These are phyloP conservation scores for Microcebus tavaratra DNA, from an alignment of 2,113 vertebrate species.

Conservation along the genomic window DNA sequence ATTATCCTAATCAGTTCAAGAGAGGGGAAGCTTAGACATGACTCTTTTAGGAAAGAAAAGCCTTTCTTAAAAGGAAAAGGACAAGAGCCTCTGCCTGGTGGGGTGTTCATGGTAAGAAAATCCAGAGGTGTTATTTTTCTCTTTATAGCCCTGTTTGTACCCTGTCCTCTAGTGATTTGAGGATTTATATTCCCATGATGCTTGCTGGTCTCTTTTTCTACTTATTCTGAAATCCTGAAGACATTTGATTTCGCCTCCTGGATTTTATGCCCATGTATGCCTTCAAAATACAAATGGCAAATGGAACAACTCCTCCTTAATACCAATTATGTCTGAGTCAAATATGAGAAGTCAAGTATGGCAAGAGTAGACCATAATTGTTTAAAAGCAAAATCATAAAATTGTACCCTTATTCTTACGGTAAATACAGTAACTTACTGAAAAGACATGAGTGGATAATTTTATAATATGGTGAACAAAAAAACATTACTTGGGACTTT, in stretches of 20 bases:
- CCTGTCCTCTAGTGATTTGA: background rate
- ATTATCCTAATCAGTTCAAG: slow-evolving; percentile 15
- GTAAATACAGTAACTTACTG: slow-evolving; percentile 35
- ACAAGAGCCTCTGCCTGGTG: background rate
- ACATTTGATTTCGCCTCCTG: slow-evolving; percentile 51
- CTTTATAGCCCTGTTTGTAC: background rate
- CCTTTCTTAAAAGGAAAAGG: background rate
- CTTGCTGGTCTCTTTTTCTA: slow-evolving; percentile 24
- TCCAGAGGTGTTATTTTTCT: background rate
- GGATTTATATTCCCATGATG: slow-evolving; percentile 12
- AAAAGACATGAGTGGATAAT: slow-evolving; percentile 10
- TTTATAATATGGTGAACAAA: slow-evolving; percentile 34
- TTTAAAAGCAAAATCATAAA: slow-evolving; percentile 68
- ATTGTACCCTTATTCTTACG: slow-evolving; percentile 11
- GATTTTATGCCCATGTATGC: slow-evolving; percentile 14
- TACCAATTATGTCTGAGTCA: slow-evolving; percentile 29
- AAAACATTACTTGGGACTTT: slow-evolving; percentile 22
- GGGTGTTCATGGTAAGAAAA: background rate
- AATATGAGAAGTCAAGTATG: background rate
- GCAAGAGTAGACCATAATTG: slow-evolving; percentile 36
- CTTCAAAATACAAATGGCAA: slow-evolving; percentile 62
- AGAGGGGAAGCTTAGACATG: background rate
- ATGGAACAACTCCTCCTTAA: slow-evolving; percentile 45
- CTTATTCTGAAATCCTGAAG: slow-evolving; percentile 65
- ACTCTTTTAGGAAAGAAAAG: background rate